Percentiles rank a stretch among this genome's conserved stretches.
These are phyloP conservation scores for Oscheius sp. DNA, from an alignment of 1,140 invertebrate species.

Conservation along the genomic window DNA sequence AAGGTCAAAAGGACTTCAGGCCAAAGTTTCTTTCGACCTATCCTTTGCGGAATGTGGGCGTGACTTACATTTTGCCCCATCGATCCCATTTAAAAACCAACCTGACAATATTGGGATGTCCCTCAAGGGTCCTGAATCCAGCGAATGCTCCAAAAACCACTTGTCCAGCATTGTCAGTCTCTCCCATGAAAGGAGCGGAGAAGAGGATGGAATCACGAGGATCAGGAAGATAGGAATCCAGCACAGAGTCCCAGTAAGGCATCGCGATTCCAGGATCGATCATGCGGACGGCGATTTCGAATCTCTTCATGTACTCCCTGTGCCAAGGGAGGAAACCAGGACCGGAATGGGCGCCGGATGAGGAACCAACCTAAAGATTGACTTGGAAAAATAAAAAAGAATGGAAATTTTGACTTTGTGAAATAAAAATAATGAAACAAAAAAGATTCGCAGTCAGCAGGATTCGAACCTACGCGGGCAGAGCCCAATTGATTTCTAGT, in stretches of 20 bases:
- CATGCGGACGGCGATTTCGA: constrained; percentile 57
- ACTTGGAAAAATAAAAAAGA: constrained; percentile 42
- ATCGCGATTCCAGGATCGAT: constrained; percentile 55
- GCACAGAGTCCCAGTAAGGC: constrained; percentile 60
- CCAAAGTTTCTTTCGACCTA: too few relatives aligned
- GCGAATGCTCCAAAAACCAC: constrained; percentile 51
- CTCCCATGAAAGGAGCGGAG: constrained; percentile 57
- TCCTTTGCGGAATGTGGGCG: too few relatives aligned
- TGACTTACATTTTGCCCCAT: too few relatives aligned
- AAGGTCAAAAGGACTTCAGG: too few relatives aligned
- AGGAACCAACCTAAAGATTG: constrained; percentile 44
- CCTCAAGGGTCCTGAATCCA: constrained; percentile 53
- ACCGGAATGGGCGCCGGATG: constrained; percentile 57
- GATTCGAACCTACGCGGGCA: constrained; percentile 50
- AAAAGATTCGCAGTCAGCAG: constrained; percentile 42
- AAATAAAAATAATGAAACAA: too few relatives aligned
- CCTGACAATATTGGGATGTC: constrained; percentile 35
- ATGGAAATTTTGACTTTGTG: too few relatives aligned
- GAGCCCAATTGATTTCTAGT: constrained; percentile 48
- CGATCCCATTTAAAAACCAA: constrained; percentile 21
- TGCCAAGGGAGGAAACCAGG: constrained; percentile 58
- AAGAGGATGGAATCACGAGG: constrained; percentile 61
- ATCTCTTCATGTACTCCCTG: constrained; percentile 51
- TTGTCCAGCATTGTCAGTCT: constrained; percentile 41
- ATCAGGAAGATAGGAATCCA: constrained; percentile 53